phyloP scores from a whole-genome alignment of 2,113 vertebrate species.

The Sphyrna mokarran region DNA sequence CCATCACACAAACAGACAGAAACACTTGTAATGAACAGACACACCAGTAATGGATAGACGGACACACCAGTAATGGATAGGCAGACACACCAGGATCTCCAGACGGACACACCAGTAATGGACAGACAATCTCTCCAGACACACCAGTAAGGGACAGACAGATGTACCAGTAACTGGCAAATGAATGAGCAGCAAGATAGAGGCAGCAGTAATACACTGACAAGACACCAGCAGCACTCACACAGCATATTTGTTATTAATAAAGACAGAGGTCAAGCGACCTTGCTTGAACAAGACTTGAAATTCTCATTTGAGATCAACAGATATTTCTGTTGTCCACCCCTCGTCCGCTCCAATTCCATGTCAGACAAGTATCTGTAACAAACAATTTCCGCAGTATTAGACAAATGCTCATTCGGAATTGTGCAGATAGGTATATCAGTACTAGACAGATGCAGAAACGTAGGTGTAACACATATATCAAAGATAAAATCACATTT shows the following conservation, averaged over 20 bases:
- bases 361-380: not conserved
- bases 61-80: not conserved
- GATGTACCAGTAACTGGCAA: not conserved
- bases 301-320: too few species aligned
- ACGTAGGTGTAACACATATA: not conserved
- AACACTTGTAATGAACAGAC: too few species aligned
- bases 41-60: not conserved
- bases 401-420: not conserved
- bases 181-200: too few species aligned
- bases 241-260: too few species aligned
- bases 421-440: not conserved
- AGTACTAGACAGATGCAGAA: not conserved
- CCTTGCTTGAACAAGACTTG: too few species aligned
- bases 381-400: not conserved
- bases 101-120: not conserved
- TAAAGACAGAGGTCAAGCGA: too few species aligned
- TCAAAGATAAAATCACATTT: not conserved
- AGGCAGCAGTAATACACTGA: too few species aligned
- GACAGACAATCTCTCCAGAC: not conserved
- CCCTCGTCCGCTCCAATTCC: too few species aligned
- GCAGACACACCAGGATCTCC: too few species aligned
- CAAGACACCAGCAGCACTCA: too few species aligned
- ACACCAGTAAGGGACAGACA: not conserved
- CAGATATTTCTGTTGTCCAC: too few species aligned
- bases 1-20: too few species aligned